Evolutionary conservation across 1,140 invertebrate species (phyloP).

Genomic region (Ridgeia piscesae): DNA sequence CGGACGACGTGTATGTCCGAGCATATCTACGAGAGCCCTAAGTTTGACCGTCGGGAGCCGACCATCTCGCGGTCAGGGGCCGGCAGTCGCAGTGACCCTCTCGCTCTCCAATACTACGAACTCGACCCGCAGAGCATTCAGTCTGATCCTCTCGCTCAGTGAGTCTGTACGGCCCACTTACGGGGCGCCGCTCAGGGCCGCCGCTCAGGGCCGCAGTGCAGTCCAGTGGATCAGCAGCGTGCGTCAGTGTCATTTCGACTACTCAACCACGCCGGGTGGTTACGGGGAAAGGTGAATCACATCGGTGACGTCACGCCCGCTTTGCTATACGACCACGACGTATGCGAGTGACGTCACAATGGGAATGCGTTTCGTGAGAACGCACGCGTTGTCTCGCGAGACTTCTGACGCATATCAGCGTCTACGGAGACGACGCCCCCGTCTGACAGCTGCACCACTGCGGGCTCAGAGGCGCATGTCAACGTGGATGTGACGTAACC

Average conservation of each 20-base stretch:
- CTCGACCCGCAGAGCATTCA: slow-evolving; percentile 6
- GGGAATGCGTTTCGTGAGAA: neutral
- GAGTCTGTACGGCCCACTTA: neutral
- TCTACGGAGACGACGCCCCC: neutral
- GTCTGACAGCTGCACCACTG: neutral
- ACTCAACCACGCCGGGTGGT: too few species aligned
- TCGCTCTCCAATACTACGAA: neutral
- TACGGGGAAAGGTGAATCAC: neutral
- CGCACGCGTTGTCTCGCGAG: neutral
- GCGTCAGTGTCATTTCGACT: too few species aligned
- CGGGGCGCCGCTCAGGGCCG: neutral
- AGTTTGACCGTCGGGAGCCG: slow-evolving; percentile 25
- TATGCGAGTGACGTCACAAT: neutral
- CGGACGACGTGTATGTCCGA: slow-evolving; percentile 9
- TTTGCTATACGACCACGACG: neutral
- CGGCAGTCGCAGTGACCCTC: slow-evolving; percentile 6
- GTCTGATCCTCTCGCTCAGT: neutral
- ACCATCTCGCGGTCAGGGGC: neutral
- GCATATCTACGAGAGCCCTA: slow-evolving; percentile 32
- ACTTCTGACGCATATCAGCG: neutral
- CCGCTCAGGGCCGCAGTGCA: neutral
- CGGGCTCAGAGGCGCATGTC: neutral
- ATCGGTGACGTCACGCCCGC: neutral
- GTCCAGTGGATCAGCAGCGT: neutral
- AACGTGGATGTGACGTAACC: neutral